Conservation (phyloP, 2,797 vertebrate species). For the Podarcis siculus region DNA sequence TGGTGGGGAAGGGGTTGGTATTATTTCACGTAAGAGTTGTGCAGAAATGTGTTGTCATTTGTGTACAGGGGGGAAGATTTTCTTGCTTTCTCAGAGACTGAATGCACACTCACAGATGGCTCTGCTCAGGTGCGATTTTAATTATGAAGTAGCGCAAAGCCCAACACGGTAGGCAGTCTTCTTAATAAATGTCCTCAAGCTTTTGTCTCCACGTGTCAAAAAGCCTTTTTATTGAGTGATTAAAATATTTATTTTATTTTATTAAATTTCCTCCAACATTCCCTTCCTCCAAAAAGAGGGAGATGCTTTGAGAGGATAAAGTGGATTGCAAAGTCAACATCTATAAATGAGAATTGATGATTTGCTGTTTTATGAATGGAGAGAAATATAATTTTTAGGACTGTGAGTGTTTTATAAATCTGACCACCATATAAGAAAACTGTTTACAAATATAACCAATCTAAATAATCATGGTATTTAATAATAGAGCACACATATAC, state of each 20-base stretch:
- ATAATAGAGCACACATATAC: neutral
- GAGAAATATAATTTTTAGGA: neutral
- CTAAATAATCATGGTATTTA: neutral
- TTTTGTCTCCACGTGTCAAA: constrained; percentile 76
- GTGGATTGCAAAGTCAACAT: neutral
- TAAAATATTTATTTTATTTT: constrained; percentile 49
- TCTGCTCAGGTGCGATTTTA: constrained; percentile 81
- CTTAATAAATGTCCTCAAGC: constrained; percentile 77
- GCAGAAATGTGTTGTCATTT: constrained; percentile 64
- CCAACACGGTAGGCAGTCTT: constrained; percentile 76
- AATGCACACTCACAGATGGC: constrained; percentile 76
- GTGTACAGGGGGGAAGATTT: constrained; percentile 59
- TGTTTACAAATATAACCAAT: neutral
- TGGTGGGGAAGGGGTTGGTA: too few species aligned
- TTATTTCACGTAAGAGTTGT: constrained; percentile 31
- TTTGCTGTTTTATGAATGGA: neutral
- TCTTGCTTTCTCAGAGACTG: constrained; percentile 72
- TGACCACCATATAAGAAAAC: neutral
- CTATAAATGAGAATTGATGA: neutral
- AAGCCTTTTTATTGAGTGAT: constrained; percentile 67
- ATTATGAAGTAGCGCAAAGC: constrained; percentile 79
- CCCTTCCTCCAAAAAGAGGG: neutral
- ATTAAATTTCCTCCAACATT: neutral
- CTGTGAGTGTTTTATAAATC: neutral
- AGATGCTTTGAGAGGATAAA: neutral